Evolutionary conservation across 2,797 vertebrate species (phyloP), one percentile per base, ranked within the genome.

Genomic region (Semaprochilodus insignis): DNA sequence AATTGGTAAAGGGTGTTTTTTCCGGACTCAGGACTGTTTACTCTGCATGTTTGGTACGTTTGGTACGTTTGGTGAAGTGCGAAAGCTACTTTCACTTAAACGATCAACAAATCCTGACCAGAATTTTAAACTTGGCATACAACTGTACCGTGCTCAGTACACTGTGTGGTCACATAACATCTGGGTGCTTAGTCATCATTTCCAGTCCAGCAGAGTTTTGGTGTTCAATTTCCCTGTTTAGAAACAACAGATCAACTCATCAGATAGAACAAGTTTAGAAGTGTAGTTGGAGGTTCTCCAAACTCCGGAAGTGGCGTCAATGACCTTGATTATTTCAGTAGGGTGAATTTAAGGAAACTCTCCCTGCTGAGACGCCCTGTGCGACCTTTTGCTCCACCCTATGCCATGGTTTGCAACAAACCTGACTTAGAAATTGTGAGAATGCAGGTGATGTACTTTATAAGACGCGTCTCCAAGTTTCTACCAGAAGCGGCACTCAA

Each of bases 271-370:
- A 3, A 31, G 31, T 31, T 31, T 31, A 31, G 31, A 31, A 31
- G 31, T 31, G 31, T 3, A 31, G 31, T 3, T 3, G 31, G 31
- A 31, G 31, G 31, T 3, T 31, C 31, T 31, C 31, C 40, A 44
- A 44, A 44, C 40, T 44, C 40, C 40, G 40, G 2, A 44, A 44
- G 3, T 10, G 8, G 40, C 5, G 5, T 44, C 40, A 0, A 10
- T 3, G 40, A 44, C 40, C n/a, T n/a, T 6, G 40, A 13, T 48
- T 48, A 44, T 44, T 44, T 44, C 44, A n/a, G 54, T 36, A 79
- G 44, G 57, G 48, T 78, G 60, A 73, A 31, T 82, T 57, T 70
- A 85, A 76, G 59, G 25, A 34, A 48, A 73, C 15, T 74, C 66
- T 78, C 60, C 74, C 44, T 48, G 11, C 8, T 48, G 44, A 44